Conservation (phyloP, 2,888 invertebrate genomes). For the Danaus chrysippus region DNA sequence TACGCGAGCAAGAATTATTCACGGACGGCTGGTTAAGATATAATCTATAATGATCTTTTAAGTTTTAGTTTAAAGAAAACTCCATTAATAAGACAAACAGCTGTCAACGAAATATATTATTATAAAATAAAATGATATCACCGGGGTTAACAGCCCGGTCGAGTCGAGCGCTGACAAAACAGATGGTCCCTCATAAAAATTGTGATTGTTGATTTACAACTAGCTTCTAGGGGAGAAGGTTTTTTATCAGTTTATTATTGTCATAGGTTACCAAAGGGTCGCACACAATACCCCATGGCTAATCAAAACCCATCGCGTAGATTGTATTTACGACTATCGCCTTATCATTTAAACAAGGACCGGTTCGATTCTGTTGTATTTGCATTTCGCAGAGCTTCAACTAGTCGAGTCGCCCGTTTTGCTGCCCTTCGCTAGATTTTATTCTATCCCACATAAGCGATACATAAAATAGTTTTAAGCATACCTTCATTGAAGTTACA, state of each 20-base stretch:
- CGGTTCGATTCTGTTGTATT: slow-evolving; percentile 54
- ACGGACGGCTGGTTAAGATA: no score
- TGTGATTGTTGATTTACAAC: slow-evolving; percentile 26
- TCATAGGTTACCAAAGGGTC: slow-evolving; percentile 23
- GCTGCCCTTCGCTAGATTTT: neutral
- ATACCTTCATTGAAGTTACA: no score
- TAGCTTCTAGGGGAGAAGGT: slow-evolving; percentile 22
- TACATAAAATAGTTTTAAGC: no score
- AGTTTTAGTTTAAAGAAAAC: no score
- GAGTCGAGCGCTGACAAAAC: slow-evolving; percentile 16
- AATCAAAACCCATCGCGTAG: slow-evolving; percentile 27
- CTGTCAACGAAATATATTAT: slow-evolving; percentile 5
- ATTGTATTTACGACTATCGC: slow-evolving; percentile 37
- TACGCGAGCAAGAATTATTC: no score
- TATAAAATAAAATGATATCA: slow-evolving; percentile 14
- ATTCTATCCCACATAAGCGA: neutral
- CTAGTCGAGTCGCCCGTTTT: slow-evolving; percentile 28
- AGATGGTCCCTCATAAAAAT: slow-evolving; percentile 30
- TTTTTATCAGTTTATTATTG: slow-evolving; percentile 30
- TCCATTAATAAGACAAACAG: neutral
- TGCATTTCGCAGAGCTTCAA: slow-evolving; percentile 49
- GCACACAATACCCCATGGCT: slow-evolving; percentile 27
- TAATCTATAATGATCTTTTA: no score
- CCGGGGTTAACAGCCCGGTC: slow-evolving; percentile 22
- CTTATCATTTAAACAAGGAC: slow-evolving; percentile 42